Base-by-base conservation (phyloP, 2,888 invertebrate genomes). In the Phaonia tiefii region DNA sequence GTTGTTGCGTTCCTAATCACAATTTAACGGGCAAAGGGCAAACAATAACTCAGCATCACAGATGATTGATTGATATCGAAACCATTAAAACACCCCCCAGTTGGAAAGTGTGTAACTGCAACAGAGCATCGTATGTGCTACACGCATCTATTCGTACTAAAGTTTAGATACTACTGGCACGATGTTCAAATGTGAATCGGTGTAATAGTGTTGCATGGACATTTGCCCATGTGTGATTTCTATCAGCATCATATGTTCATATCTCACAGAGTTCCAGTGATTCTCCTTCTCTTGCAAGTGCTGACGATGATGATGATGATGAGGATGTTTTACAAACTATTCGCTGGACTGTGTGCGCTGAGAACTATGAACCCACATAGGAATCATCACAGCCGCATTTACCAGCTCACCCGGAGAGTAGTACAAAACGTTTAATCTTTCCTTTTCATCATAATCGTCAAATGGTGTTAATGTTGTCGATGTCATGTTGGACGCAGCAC, bases 21-120 rank as follows among this genome's bases (percentile, higher is more conserved):
- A 70, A 73, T 70, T 70, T 56, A 80, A 73, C 69, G 73, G 51
- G 69, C 63, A 70, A 76, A 74, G 70, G 70, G 73, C 63, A 63
- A 72, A 56, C 71, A 60, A 60, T 39, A 46, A 20, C 37, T 31
- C 54, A 37, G 17, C 17, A 11, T 10, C 11, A 42, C 63, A 13
- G 42, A 79, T 81, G 81, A 81, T 81, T 81, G 81, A 81, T 81
- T 69, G 78, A 75, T 75, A 78, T 78, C 67, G 67, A 66, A 44
- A 75, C 26, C 22, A 66, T 44, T 54, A 11, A 49, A 25, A 31
- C 63, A 75, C 63, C 72, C 75, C 69, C 78, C 66, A 60, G 42
- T 13, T 5, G 77, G 44, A 46, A 70, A 56, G 39, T 44, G n/a
- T 67, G 31, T 31, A 31, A 31, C 31, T 3, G 49, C 58, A 51